phyloP scores from a whole-genome alignment of 2,113 vertebrate species.

The Dinomys branickii region DNA sequence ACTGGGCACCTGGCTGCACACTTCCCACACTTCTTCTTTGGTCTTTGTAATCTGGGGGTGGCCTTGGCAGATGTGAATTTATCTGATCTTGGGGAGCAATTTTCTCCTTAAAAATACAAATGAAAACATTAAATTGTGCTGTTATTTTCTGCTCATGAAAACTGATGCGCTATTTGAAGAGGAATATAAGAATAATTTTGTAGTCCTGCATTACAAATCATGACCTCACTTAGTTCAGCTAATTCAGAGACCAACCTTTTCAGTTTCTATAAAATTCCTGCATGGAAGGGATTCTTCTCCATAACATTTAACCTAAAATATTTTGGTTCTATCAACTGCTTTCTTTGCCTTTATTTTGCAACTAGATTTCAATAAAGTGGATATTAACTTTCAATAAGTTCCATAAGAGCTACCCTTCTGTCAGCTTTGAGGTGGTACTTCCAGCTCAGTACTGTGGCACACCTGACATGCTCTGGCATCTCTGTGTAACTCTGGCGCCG shows the following conservation, averaged over 20 bases:
- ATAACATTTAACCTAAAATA: background rate
- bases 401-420: background rate
- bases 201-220: background rate
- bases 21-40: conserved; percentile 89
- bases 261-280: background rate
- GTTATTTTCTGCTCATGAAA: background rate
- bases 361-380: background rate
- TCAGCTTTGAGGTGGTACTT: background rate
- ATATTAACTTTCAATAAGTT: background rate
- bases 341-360: conserved; percentile 18
- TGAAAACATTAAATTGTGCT: background rate
- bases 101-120: conserved; percentile 91
- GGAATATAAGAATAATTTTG: background rate
- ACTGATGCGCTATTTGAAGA: background rate
- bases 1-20: conserved; percentile 89
- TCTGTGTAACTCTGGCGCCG: background rate
- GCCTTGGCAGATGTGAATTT: conserved; percentile 94
- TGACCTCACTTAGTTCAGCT: background rate
- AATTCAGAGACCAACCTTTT: conserved; percentile 13
- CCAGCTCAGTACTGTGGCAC: background rate
- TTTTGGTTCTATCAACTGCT: background rate
- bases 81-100: conserved; percentile 92
- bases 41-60: conserved; percentile 97
- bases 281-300: background rate
- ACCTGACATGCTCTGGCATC: background rate